These are phyloP conservation scores for Orcinus orca DNA, from an alignment of 2,113 vertebrate species.

Conservation along the genomic window DNA sequence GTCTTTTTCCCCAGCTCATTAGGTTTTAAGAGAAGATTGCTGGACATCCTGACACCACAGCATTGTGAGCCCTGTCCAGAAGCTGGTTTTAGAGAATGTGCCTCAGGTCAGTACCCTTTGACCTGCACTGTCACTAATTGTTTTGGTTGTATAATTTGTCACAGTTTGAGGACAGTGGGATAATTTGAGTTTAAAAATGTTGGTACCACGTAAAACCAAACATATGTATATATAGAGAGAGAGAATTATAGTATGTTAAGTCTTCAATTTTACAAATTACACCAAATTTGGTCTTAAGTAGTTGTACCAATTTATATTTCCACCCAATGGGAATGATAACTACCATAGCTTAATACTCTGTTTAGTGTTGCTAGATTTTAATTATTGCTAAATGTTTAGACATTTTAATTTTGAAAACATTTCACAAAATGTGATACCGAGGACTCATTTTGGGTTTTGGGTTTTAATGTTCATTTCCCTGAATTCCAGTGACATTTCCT, in stretches of 20 bases:
- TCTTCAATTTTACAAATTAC: background rate
- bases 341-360: background rate
- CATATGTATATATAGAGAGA: background rate
- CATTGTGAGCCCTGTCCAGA: rapidly evolving
- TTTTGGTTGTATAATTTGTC: background rate
- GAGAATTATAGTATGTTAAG: background rate
- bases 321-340: background rate
- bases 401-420: background rate
- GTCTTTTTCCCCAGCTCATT: background rate
- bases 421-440: background rate
- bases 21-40: background rate
- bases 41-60: background rate
- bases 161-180: background rate
- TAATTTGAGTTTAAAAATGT: background rate
- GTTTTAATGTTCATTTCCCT: background rate
- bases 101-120: background rate
- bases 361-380: background rate
- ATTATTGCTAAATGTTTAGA: background rate
- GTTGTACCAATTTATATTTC: background rate
- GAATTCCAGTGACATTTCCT: background rate
- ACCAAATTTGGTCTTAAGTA: background rate
- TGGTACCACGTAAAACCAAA: background rate
- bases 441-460: background rate
- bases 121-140: background rate
- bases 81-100: background rate